Base-by-base conservation (phyloP, 2,113 vertebrate genomes). In the Nycticryphes semicollaris region DNA sequence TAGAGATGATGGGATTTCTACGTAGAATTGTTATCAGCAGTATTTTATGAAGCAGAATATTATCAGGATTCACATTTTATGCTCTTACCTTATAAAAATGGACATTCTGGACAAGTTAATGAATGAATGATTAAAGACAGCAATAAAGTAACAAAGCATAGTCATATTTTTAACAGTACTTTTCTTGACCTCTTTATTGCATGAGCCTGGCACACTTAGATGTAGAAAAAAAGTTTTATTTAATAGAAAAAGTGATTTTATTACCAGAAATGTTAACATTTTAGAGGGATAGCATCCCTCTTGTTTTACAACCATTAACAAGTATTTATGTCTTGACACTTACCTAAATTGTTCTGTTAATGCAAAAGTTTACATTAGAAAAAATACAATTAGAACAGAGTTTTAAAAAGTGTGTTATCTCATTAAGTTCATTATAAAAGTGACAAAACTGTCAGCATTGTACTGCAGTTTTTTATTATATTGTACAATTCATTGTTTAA, bases 91-190 rank as follows among this genome's bases (percentile, higher is more conserved):
- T 66, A 86, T 78, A 94, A 84, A 96, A 94, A 69, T n/a, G 7
- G 50, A 87, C 75, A 87, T 54, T 73, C 20, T 84, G 64, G 88
- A 84, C 66, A 94, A 81, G 45, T 91, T 77, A 94, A 93, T 91
- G 62, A 85, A 51, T 57, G 45, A 96, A 90, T 70, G 85, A 94
- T 90, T 94, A 81, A 96, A 90, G 74, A 59, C 54, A 54, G 43
- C 84, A 84, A 84, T 91, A 75, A 92, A 86, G 37, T 89, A 96
- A 85, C 33, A 87, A 87, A 95, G 41, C 31, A 76, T 30, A 57
- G 45, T 56, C 30, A 47, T 75, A 68, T 91, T 91, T 93, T 96
- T 94, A 90, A 64, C 11, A 22, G 43, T 33, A 73, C 18, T 88
- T 84, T 93, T 94, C 68, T 90, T 88, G 87, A 89, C 82, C 37